These are phyloP conservation scores for Mesaphorura yosii DNA, from an alignment of 1,140 invertebrate species.

Conservation along the genomic window DNA sequence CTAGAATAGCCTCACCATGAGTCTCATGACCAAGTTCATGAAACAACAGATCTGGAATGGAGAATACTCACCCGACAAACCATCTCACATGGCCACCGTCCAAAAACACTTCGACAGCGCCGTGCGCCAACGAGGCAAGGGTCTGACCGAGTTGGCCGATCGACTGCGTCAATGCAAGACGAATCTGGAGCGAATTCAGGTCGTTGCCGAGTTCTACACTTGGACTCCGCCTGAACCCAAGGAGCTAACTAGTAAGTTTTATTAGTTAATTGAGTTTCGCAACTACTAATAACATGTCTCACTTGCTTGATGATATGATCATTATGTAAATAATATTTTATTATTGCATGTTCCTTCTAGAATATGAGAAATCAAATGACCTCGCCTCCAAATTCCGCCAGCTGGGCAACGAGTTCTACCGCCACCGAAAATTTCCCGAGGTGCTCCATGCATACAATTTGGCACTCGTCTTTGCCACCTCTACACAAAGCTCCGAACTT, in stretches of 20 bases:
- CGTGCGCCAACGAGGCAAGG: neutral
- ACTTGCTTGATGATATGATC: neutral
- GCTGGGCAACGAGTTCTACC: constrained; percentile 12
- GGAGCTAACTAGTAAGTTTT: neutral
- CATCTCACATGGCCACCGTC: neutral
- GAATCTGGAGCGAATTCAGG: neutral
- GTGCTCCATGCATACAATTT: constrained; percentile 3
- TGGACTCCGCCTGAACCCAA: neutral
- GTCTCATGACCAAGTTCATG: neutral
- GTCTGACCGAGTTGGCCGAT: neutral
- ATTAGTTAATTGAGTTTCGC: neutral
- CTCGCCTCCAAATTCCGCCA: neutral
- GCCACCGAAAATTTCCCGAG: neutral
- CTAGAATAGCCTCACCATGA: neutral
- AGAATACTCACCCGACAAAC: neutral
- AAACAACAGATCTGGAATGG: neutral
- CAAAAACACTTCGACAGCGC: neutral
- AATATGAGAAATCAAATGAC: constrained; percentile 1
- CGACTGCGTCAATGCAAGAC: neutral
- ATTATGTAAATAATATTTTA: neutral
- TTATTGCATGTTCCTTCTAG: neutral
- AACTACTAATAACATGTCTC: neutral
- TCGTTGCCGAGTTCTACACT: neutral
- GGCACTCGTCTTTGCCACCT: neutral
- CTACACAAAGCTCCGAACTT: neutral